A percentile compares a stretch with the other conserved stretches of the same genome.
Conservation (phyloP, 2,888 invertebrate species). For the Dexiosoma caninum region DNA sequence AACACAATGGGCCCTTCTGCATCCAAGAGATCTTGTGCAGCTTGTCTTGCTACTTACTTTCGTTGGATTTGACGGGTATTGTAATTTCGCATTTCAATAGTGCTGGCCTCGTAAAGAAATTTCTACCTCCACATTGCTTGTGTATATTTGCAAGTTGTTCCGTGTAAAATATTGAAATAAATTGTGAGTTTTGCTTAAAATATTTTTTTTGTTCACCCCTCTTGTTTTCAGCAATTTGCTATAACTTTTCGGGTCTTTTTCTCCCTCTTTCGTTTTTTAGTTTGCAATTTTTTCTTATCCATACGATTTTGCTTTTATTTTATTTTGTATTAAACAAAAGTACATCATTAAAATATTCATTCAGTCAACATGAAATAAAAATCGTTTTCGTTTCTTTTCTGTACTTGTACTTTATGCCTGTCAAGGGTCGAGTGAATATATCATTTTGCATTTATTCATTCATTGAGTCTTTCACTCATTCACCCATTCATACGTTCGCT, state of each 20-base stretch:
- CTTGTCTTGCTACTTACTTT: no score
- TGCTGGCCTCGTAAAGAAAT: neutral
- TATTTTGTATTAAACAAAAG: slow-evolving; percentile 54
- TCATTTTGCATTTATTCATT: slow-evolving; percentile 40
- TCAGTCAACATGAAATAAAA: slow-evolving; percentile 51
- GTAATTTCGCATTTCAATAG: no score
- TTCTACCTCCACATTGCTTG: neutral
- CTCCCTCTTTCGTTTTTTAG: neutral
- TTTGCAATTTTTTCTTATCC: neutral
- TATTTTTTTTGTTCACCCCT: slow-evolving; percentile 19
- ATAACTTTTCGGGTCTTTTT: slow-evolving; percentile 20
- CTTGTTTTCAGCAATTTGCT: neutral
- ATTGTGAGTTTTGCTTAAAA: slow-evolving; percentile 16
- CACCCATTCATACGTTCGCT: neutral
- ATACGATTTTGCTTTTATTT: slow-evolving; percentile 21
- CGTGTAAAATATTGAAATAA: slow-evolving; percentile 18
- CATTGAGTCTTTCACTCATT: slow-evolving; percentile 27
- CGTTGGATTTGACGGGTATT: no score
- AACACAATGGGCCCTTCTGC: no score
- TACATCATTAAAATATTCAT: slow-evolving; percentile 63
- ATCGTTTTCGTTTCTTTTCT: neutral
- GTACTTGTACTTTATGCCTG: slow-evolving; percentile 37
- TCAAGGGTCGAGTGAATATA: slow-evolving; percentile 60
- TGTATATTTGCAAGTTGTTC: neutral
- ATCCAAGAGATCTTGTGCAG: no score